Evolutionary conservation across 2,113 vertebrate species (phyloP), one percentile per base, ranked within the genome.

Genomic region (Elgaria multicarinata): DNA sequence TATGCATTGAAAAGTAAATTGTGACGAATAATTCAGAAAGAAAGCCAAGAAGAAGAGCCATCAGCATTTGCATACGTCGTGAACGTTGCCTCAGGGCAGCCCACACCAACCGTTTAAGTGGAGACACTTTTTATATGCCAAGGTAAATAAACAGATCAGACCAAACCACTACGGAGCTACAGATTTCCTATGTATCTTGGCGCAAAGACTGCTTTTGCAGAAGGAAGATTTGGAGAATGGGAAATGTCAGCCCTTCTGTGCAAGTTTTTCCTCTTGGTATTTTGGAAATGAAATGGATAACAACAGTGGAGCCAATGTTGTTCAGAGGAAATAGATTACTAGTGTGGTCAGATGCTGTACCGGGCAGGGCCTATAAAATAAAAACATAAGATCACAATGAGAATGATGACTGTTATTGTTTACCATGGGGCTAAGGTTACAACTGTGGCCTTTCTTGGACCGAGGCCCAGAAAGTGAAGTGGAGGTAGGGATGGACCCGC

Each of bases 81-180:
- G 67, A 77, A 71, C 53, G 12, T 74, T 91, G 16, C 31, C 16
- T 24, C 69, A 78, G 39, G 82, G 3, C 91, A 93, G 46, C 88
- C 4, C 83, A 2, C 2, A 44, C 18, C 85, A 36, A 69, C 69
- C 28, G 14, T 67, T 64, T 87, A 66, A 75, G 33, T n/a, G 55
- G 72, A 83, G 85, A 87, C 71, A 87, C 72, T 72, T 86, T 53
- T 81, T 33, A 36, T 9, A 78, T 64, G 31, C 86, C 92, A 67
- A 89, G 79, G 86, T 87, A 91, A 91, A 89, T 89, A 95, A 92
- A 74, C 26, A 92, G 2, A 69, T 89, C 3, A 89, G 46, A 36
- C 12, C 53, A 76, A 88, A 14, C 1, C 62, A 77, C 71, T 33
- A 69, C 50, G 39, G 83, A 84, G 14, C 83, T 81, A n/a, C 88